Evolutionary conservation across 2,888 invertebrate species (phyloP).

Genomic region (Calephelis perditalis): DNA sequence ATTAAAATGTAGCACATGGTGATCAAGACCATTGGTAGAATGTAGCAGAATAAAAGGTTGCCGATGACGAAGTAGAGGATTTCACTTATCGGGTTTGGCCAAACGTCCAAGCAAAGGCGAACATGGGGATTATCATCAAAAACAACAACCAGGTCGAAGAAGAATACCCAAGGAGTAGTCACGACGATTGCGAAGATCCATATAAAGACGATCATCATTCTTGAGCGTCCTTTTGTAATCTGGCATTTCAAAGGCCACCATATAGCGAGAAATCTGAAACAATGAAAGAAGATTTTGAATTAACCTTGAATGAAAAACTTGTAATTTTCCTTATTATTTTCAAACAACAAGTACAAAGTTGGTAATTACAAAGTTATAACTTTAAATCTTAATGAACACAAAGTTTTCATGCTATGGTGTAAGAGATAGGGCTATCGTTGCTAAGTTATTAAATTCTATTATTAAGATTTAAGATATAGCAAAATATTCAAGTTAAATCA

Average conservation of each 20-base stretch:
- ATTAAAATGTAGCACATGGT: conserved; percentile 95
- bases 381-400: background rate
- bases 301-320: background rate
- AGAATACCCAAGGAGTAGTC: conserved; percentile 94
- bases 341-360: background rate
- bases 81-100: conserved; percentile 91
- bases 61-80: conserved; percentile 92
- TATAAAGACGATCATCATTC: conserved; percentile 92
- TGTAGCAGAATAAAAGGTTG: conserved; percentile 93
- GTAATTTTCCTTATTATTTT: background rate
- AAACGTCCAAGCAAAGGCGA: conserved; percentile 87
- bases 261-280: conserved; percentile 94
- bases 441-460: background rate
- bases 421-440: background rate
- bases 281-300: conserved; percentile 32
- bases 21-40: conserved; percentile 93
- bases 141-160: conserved; percentile 88
- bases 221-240: conserved; percentile 92
- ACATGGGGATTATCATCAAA: conserved; percentile 87
- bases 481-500: too few species aligned
- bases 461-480: too few species aligned
- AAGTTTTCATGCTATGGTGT: background rate
- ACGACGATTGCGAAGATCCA: conserved; percentile 92
- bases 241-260: conserved; percentile 96
- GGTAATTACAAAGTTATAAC: conserved; percentile 2